Evolutionary conservation across 2,797 vertebrate species (phyloP).

Genomic region (Mormyrus hasselquistii): DNA sequence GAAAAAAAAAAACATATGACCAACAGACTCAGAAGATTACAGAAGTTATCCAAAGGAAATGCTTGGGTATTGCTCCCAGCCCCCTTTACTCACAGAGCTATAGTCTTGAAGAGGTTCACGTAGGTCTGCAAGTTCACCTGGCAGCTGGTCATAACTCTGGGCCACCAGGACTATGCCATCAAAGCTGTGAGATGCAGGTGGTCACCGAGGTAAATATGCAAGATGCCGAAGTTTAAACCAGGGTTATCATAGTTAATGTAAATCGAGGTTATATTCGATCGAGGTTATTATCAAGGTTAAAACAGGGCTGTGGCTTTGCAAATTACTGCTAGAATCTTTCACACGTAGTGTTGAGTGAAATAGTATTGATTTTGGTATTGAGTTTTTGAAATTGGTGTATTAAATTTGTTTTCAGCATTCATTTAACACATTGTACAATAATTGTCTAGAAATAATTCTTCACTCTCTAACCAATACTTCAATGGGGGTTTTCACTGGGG

Average conservation of each 20-base stretch:
- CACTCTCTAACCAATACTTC: not conserved
- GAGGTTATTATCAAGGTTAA: not conserved
- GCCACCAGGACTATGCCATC: constrained; percentile 68
- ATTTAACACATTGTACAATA: not conserved
- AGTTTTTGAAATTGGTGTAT: not conserved
- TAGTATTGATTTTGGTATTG: not conserved
- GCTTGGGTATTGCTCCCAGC: not conserved
- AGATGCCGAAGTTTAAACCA: not conserved
- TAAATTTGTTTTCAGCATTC: not conserved
- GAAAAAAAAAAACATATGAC: not conserved
- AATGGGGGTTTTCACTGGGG: not conserved
- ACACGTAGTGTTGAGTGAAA: not conserved
- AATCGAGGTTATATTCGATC: not conserved
- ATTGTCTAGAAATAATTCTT: not conserved
- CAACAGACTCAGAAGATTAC: not conserved
- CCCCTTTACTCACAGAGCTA: constrained; percentile 51
- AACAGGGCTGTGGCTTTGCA: not conserved
- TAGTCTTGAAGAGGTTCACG: constrained; percentile 62
- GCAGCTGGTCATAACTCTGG: constrained; percentile 50
- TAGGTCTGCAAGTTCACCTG: constrained; percentile 52
- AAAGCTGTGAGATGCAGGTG: constrained; percentile 44
- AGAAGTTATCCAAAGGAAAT: not conserved
- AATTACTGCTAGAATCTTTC: not conserved
- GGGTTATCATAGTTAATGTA: not conserved
- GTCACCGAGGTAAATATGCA: not conserved